Base-by-base conservation (phyloP, 2,113 vertebrate genomes). In the Jaculus jaculus region DNA sequence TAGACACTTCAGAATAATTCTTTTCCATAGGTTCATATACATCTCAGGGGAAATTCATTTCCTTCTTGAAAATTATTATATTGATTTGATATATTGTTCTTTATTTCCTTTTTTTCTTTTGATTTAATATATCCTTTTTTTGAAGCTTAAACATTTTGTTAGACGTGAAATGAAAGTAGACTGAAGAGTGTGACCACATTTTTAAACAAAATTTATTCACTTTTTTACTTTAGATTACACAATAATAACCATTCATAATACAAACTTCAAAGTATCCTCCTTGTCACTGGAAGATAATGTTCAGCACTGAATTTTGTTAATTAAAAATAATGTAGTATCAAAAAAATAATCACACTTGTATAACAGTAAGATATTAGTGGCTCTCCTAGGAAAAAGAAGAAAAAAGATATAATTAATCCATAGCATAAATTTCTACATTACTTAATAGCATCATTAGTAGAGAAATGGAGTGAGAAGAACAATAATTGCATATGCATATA, bases 11-110 rank as follows among this genome's bases (percentile, higher is more conserved):
- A 84, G 80, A 39, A 60, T 17, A 68, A 0, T 83, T 75, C 1
- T 65, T 2, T 77, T 7, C 23, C 5, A 3, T 58, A 54, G 37
- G 23, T 26, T n/a, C n/a, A 11, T 4, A 21, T 51, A 30, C 12
- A 65, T 60, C 8, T 66, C 28, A 82, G 4, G 37, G 16, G 11
- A 1, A 5, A 1, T 12, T 78, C 74, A 1, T 0, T 2, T 6
- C 21, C 47, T 54, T 16, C 28, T 0, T 63, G n/a, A 75, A 2
- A 71, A 89, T 75, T 79, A 42, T 47, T 79, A 39, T 47, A 71
- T 87, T 90, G 1, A 42, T 75, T 87, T 72, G 84, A 65, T 80
- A 83, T 5, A 32, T 32, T 74, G 68, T 16, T 80, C n/a, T n/a
- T n/a, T n/a, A n/a, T n/a, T n/a, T n/a, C n/a, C n/a, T n/a, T n/a